Evolutionary conservation across 2,888 invertebrate genomes (phyloP).

Genomic region (Lasioglossum marginatum): DNA sequence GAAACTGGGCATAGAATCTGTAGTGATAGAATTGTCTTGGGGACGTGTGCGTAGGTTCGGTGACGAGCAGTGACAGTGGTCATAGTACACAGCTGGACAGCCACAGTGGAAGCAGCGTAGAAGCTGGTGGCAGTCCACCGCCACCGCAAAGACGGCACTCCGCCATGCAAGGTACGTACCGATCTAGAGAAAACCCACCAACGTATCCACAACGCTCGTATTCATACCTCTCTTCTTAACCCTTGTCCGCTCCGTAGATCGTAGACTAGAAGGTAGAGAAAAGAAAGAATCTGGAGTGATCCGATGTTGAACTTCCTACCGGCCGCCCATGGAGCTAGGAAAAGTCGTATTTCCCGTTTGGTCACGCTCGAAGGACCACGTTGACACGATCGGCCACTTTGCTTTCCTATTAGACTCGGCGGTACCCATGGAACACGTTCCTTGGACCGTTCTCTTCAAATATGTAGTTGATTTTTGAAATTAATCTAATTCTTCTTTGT

Average conservation of each 20-base stretch:
- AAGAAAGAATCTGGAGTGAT: slow-evolving; percentile 56
- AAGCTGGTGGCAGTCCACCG: slow-evolving; percentile 85
- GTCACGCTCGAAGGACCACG: background rate
- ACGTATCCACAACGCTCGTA: slow-evolving; percentile 60
- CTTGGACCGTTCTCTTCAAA: background rate
- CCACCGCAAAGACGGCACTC: slow-evolving; percentile 86
- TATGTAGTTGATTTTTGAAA: background rate
- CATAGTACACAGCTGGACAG: slow-evolving; percentile 91
- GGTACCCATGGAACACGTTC: background rate
- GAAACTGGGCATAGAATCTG: slow-evolving; percentile 73
- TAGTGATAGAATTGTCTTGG: slow-evolving; percentile 83
- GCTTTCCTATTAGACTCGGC: background rate
- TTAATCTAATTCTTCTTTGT: background rate
- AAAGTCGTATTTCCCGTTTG: slow-evolving; percentile 14
- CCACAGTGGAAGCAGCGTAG: slow-evolving; percentile 87
- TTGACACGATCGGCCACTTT: background rate
- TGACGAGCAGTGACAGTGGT: slow-evolving; percentile 96
- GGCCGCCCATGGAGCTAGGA: background rate
- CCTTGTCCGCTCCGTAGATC: slow-evolving; percentile 65
- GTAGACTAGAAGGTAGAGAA: slow-evolving; percentile 64
- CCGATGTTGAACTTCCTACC: slow-evolving; percentile 28
- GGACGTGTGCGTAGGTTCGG: slow-evolving; percentile 88
- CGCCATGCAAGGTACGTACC: slow-evolving; percentile 85
- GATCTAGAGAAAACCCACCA: slow-evolving; percentile 29
- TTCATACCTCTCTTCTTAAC: slow-evolving; percentile 50